Evolutionary conservation across 2,888 invertebrate genomes (phyloP), one percentile per base, ranked within the genome.

Genomic region (Hydrotaea cyrtoneurina): DNA sequence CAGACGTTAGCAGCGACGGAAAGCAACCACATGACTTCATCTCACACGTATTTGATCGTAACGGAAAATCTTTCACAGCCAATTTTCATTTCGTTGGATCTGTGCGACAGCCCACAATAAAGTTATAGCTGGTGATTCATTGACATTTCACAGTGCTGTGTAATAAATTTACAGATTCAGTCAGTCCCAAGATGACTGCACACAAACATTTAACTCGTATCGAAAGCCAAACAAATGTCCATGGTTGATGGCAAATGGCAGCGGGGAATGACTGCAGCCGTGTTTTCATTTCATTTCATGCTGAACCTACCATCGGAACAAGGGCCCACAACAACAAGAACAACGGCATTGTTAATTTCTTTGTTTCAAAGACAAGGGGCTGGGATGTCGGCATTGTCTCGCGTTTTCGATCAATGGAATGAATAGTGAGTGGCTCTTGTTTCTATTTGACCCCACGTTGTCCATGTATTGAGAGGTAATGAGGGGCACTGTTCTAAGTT

Each of bases 111-210:
- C 31, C 23, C 1, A 36, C 31, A 66, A 39, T 23, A 69, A 69
- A 69, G 46, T 69, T 69, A 46, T 69, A 11, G 43, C 7, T 69
- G 13, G 39, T 46, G 0, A 39, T 23, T 0, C 23, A 83, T 80
- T 85, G 82, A 82, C 81, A 86, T 85, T 82, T 82, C 50, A 72
- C 75, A 77, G 59, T 39, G 71, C 7, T 4, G 31, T 31, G 83
- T 74, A 80, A 85, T 86, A 86, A 86, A 85, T 86, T 83, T 73
- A 72, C 84, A 86, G 83, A 80, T 19, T 15, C 69, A 46, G 59
- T 15, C 69, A 46, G 59, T 26, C 26, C 69, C 46, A 69, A 69
- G 39, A 69, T 23, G 46, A 69, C n/a, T 69, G 11, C 21, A 69
- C 21, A 69, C 69, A 13, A 69, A 69, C 69, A 39, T 1, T 39